These are phyloP conservation scores for human DNA, from an alignment of 2,113 vertebrate species.

Conservation along the genomic window DNA sequence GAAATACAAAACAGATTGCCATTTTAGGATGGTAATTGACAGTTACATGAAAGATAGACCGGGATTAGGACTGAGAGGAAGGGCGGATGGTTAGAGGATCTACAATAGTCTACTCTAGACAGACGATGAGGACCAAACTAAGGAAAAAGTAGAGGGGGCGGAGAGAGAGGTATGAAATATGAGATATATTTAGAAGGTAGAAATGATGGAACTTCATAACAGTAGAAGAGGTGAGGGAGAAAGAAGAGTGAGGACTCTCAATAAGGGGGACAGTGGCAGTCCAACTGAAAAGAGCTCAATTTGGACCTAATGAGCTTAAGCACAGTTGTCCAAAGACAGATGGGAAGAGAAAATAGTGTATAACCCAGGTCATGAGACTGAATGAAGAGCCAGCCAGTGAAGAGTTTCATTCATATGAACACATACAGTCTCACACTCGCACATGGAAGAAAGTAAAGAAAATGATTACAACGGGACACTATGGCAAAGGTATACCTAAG, in stretches of 20 bases:
- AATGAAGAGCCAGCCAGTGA: neutral
- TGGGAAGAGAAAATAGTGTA: neutral
- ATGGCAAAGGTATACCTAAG: neutral
- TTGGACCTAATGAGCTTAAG: neutral
- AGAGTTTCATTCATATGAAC: neutral
- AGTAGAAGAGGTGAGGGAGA: neutral
- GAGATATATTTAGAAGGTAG: neutral
- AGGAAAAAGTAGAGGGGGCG: neutral
- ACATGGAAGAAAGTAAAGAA: neutral
- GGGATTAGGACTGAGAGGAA: neutral
- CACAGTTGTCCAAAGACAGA: neutral
- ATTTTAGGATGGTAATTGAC: neutral
- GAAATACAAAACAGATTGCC: neutral
- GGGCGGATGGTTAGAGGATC: neutral
- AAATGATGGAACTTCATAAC: constrained; percentile 1
- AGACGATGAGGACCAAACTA: neutral
- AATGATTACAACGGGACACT: neutral
- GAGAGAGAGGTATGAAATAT: neutral
- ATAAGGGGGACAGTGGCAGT: neutral
- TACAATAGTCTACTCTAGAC: neutral
- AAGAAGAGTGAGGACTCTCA: neutral
- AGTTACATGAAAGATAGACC: neutral
- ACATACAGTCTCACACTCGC: neutral
- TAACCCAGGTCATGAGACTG: neutral
- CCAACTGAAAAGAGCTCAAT: constrained; percentile 36